phyloP scores from a whole-genome alignment of 2,113 vertebrate genomes.

The Gila orcuttii region DNA sequence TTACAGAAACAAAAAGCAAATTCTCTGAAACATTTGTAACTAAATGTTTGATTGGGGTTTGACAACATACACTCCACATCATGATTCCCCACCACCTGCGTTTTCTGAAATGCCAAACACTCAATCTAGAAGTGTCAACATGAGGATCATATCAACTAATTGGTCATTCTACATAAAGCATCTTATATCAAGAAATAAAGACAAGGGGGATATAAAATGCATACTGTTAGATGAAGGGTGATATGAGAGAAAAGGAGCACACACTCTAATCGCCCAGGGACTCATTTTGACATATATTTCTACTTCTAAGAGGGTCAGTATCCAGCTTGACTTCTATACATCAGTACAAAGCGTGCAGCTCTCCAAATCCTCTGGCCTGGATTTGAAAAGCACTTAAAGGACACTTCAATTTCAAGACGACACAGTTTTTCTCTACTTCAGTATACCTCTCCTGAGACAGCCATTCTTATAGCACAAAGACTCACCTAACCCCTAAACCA shows the following conservation, averaged over 20 bases:
- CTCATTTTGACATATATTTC: background rate
- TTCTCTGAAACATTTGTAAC: background rate
- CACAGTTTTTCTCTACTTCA: constrained; percentile 1
- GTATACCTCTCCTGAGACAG: background rate
- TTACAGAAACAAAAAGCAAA: background rate
- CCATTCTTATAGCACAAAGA: background rate
- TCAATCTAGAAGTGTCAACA: background rate
- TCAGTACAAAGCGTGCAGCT: constrained; percentile 6
- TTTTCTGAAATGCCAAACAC: background rate
- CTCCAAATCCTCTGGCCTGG: constrained; percentile 24
- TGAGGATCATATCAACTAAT: background rate
- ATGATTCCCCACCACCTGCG: constrained; percentile 1
- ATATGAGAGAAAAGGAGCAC: background rate
- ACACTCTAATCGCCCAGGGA: background rate
- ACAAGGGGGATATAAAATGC: background rate
- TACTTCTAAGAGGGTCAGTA: background rate
- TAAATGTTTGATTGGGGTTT: constrained; percentile 5
- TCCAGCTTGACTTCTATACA: constrained; percentile 18
- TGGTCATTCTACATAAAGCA: background rate
- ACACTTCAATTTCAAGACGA: constrained; percentile 42
- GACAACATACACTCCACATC: background rate
- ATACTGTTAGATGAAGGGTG: background rate
- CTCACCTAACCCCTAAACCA: background rate
- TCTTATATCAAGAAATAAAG: constrained; percentile 3
- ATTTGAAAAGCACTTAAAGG: constrained; percentile 32